Conservation (phyloP, 2,113 vertebrate genomes). For the Diglossa brunneiventris region DNA sequence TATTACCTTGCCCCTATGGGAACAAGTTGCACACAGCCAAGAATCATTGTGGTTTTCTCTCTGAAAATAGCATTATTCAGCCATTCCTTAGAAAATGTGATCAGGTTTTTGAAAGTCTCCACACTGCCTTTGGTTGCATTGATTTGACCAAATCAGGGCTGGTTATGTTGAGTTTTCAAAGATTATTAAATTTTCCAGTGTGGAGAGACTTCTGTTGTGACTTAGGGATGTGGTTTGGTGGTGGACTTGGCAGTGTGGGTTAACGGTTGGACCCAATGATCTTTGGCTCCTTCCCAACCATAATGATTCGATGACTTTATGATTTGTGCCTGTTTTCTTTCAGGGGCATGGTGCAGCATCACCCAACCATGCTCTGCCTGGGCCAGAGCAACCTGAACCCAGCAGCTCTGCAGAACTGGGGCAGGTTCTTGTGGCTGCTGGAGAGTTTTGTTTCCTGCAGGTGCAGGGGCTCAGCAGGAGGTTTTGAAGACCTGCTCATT, state of each 20-base stretch:
- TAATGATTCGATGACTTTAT: neutral
- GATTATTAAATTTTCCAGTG: neutral
- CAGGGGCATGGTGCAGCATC: fast-evolving
- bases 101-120: neutral
- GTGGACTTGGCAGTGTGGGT: neutral
- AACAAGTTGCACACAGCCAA: neutral
- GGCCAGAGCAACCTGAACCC: neutral
- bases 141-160: neutral
- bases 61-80: neutral
- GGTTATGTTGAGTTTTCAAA: neutral
- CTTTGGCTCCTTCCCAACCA: neutral
- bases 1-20: neutral
- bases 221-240: neutral
- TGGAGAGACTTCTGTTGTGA: neutral
- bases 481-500: neutral
- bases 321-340: neutral
- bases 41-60: neutral
- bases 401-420: neutral
- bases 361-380: neutral
- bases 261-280: no score
- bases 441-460: neutral
- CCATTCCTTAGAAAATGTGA: neutral
- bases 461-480: neutral
- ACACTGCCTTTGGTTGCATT: neutral
- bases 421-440: neutral